Evolutionary conservation across 2,113 vertebrate species (phyloP).

Genomic region (Phoxinus phoxinus): DNA sequence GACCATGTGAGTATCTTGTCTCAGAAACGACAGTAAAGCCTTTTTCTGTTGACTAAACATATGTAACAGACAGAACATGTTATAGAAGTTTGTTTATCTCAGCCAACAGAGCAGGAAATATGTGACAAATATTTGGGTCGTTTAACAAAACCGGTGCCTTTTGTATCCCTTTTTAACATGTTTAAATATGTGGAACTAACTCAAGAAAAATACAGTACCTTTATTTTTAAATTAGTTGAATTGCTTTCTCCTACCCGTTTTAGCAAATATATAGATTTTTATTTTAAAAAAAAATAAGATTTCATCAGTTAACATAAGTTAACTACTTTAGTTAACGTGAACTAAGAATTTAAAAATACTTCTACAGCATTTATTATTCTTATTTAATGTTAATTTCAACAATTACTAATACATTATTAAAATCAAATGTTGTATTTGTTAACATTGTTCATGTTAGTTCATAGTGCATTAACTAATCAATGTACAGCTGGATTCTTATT

Average conservation of each 20-base stretch:
- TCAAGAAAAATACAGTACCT: background rate
- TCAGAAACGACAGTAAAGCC: background rate
- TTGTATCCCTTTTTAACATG: background rate
- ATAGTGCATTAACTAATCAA: no score
- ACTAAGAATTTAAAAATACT: no score
- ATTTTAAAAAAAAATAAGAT: background rate
- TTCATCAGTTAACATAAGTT: no score
- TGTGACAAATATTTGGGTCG: background rate
- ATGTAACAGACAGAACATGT: background rate
- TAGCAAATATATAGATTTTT: background rate
- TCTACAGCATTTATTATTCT: no score
- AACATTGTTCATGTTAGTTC: no score
- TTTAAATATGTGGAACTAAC: background rate
- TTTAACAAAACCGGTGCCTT: background rate
- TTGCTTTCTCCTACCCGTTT: background rate
- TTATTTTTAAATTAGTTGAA: background rate
- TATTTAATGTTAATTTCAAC: no score
- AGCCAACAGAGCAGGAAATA: background rate
- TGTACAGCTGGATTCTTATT: no score
- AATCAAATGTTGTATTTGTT: no score
- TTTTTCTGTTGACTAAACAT: constrained; percentile 24
- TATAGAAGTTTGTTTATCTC: constrained; percentile 14
- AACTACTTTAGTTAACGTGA: no score
- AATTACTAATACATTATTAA: no score
- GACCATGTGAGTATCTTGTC: constrained; percentile 85